These are phyloP conservation scores for Acleris laterana DNA, from an alignment of 2,888 invertebrate genomes.

Conservation along the genomic window DNA sequence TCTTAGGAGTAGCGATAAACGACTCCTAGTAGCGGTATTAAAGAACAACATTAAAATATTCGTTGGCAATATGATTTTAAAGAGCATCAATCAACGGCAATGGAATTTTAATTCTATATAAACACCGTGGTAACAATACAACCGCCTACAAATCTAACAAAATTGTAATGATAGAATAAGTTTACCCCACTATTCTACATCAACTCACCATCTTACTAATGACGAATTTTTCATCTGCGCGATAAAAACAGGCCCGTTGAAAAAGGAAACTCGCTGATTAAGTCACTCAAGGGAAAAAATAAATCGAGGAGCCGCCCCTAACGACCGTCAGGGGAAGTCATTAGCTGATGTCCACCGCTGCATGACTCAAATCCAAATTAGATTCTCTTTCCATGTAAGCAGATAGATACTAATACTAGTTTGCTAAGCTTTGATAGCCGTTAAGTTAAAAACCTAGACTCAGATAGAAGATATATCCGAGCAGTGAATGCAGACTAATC, in stretches of 20 bases:
- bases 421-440: background rate
- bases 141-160: background rate
- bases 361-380: slow-evolving; percentile 60
- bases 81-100: no score
- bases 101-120: no score
- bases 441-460: background rate
- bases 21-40: no score
- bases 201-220: slow-evolving; percentile 33
- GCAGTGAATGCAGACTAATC: no score
- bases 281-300: slow-evolving; percentile 73
- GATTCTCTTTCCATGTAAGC: slow-evolving; percentile 29
- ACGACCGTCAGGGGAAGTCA: slow-evolving; percentile 75
- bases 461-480: background rate
- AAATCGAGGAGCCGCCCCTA: slow-evolving; percentile 67
- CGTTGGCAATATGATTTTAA: no score
- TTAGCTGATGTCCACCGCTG: slow-evolving; percentile 72
- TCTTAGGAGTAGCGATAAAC: no score
- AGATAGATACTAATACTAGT: slow-evolving; percentile 12
- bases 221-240: slow-evolving; percentile 52
- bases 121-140: no score
- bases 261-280: slow-evolving; percentile 67
- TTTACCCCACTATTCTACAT: slow-evolving; percentile 15
- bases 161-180: no score
- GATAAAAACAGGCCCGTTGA: slow-evolving; percentile 55
- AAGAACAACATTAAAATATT: no score